phyloP scores from a whole-genome alignment of 2,113 vertebrate species.

The Podilymbus podiceps region DNA sequence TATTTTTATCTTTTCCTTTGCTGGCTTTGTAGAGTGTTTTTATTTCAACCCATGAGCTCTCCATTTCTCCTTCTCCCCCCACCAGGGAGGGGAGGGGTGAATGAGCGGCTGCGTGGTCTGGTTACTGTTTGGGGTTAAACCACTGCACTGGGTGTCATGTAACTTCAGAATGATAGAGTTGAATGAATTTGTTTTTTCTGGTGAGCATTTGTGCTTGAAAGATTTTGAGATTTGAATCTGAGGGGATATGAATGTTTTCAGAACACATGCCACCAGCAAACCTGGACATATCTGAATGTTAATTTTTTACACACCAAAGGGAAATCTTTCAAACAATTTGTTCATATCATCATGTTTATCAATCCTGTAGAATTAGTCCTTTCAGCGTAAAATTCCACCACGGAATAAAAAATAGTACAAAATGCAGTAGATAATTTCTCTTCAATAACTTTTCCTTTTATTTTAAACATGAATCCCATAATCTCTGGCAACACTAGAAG shows the following conservation, averaged over 20 bases:
- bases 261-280: neutral
- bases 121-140: too few species aligned
- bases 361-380: neutral
- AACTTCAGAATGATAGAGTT: neutral
- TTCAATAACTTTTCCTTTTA: neutral
- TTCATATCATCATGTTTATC: neutral
- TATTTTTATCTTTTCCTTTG: too few species aligned
- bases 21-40: too few species aligned
- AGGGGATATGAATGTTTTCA: neutral
- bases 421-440: neutral
- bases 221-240: neutral
- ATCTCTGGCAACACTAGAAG: neutral
- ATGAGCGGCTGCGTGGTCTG: too few species aligned
- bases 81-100: too few species aligned
- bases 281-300: neutral
- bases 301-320: neutral
- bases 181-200: neutral
- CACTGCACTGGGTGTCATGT: neutral
- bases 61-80: too few species aligned
- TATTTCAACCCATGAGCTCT: too few species aligned
- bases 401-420: neutral
- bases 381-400: neutral
- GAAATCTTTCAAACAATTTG: neutral
- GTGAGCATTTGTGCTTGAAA: neutral
- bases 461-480: neutral